A percentile compares a stretch with the other conserved stretches of the same genome.
Evolutionary conservation across 2,888 invertebrate species (phyloP).

Genomic region (Clitarchus hookeri): DNA sequence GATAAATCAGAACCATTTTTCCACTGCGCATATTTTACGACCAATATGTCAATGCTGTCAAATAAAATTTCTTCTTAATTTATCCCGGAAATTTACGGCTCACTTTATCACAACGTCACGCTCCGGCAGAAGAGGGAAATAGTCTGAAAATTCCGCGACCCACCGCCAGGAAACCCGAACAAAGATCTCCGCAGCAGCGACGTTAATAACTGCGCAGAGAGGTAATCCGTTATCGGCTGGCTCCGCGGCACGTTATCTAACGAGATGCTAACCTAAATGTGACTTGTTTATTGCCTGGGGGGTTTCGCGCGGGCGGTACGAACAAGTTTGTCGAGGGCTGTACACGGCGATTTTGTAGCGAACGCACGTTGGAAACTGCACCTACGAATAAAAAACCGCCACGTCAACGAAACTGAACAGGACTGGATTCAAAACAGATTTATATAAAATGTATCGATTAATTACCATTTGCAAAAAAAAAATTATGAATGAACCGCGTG

Average conservation of each 20-base stretch:
- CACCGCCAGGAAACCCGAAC: background rate
- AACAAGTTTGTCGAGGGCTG: too few relatives aligned
- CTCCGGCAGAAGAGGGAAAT: background rate
- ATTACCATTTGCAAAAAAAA: too few relatives aligned
- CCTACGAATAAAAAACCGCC: too few relatives aligned
- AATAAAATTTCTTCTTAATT: background rate
- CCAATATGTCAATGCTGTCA: background rate
- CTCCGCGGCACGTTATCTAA: background rate
- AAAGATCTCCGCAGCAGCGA: background rate
- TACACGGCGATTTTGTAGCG: too few relatives aligned
- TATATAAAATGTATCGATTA: too few relatives aligned
- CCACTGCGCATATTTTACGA: background rate
- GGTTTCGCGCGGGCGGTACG: too few relatives aligned
- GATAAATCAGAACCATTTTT: background rate
- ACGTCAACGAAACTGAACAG: too few relatives aligned
- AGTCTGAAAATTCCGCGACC: background rate
- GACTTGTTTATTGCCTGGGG: background rate
- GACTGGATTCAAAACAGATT: too few relatives aligned
- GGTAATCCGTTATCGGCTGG: background rate
- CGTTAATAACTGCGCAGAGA: slow-evolving; percentile 5
- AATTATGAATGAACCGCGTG: too few relatives aligned
- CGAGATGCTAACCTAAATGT: background rate
- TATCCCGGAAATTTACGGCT: background rate
- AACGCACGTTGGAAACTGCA: too few relatives aligned
- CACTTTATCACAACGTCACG: background rate